Percentiles rank a stretch among this genome's conserved stretches.
These are phyloP conservation scores for Rhabdomys dilectus DNA, from an alignment of 2,113 vertebrate species.

Conservation along the genomic window DNA sequence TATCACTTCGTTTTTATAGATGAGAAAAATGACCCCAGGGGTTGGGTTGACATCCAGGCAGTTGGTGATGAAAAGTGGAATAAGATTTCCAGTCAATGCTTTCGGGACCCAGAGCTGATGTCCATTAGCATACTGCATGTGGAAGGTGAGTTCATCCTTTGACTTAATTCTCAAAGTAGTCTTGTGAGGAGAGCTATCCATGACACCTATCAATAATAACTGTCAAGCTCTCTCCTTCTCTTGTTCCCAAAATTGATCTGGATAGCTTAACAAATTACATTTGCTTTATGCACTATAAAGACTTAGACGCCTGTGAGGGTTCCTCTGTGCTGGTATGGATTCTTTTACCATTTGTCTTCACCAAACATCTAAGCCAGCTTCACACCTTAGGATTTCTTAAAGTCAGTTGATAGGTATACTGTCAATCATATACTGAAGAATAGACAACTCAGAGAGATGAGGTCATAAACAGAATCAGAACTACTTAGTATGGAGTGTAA, in stretches of 20 bases:
- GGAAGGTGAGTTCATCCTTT: conserved; percentile 39
- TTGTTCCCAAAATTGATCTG: background rate
- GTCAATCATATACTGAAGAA: background rate
- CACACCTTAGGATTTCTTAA: background rate
- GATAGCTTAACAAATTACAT: conserved; percentile 1
- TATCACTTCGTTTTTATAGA: conserved; percentile 41
- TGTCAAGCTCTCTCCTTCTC: conserved; percentile 22
- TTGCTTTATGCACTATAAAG: background rate
- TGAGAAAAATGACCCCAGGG: background rate
- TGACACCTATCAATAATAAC: background rate
- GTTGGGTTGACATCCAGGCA: background rate
- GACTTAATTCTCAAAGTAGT: conserved; percentile 31
- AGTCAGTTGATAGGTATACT: background rate
- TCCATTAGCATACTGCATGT: conserved; percentile 3
- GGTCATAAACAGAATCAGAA: background rate
- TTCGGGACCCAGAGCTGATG: background rate
- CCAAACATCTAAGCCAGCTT: background rate
- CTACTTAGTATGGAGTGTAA: background rate
- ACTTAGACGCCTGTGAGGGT: background rate
- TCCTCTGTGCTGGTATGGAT: background rate
- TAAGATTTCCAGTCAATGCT: conserved; percentile 60
- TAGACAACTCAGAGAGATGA: background rate
- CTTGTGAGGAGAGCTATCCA: conserved; percentile 15
- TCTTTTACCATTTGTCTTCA: background rate
- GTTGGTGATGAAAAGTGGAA: background rate